These are phyloP conservation scores for Deilephila elpenor DNA, from an alignment of 2,888 invertebrate genomes.

Conservation along the genomic window DNA sequence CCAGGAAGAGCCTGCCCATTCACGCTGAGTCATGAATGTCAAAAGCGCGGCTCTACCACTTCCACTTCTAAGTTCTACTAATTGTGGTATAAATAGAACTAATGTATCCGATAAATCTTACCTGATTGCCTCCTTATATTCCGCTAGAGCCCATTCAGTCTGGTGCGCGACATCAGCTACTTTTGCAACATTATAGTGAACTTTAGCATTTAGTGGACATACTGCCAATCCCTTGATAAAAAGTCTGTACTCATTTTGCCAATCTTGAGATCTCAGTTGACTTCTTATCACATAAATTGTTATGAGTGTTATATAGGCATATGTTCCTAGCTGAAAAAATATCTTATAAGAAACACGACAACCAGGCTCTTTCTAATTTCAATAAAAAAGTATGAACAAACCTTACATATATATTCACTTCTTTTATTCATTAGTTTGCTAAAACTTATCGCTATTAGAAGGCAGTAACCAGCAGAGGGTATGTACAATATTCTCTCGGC, in stretches of 20 bases:
- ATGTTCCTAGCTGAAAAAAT: conserved; percentile 34
- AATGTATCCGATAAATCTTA: conserved; percentile 50
- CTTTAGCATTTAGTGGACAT: conserved; percentile 97
- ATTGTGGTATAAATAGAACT: neutral
- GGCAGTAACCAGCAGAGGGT: conserved; percentile 92
- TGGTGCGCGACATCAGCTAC: conserved; percentile 91
- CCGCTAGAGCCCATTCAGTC: conserved; percentile 87
- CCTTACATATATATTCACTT: conserved; percentile 48
- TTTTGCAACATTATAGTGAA: conserved; percentile 96
- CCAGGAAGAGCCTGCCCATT: no score
- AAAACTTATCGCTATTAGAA: conserved; percentile 88
- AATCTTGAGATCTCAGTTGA: conserved; percentile 88
- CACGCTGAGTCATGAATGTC: no score
- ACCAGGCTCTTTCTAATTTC: neutral
- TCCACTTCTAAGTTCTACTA: no score
- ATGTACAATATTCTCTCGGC: conserved; percentile 94
- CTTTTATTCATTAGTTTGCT: conserved; percentile 52
- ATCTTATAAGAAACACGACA: neutral
- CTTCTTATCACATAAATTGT: conserved; percentile 70
- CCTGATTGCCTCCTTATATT: conserved; percentile 92
- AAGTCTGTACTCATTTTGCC: conserved; percentile 91
- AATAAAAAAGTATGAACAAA: conserved; percentile 42
- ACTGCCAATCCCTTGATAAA: conserved; percentile 93
- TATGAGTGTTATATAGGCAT: conserved; percentile 51
- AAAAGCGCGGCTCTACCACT: no score